phyloP scores from a whole-genome alignment of 2,888 invertebrate genomes.

The Gortyna flavago region DNA sequence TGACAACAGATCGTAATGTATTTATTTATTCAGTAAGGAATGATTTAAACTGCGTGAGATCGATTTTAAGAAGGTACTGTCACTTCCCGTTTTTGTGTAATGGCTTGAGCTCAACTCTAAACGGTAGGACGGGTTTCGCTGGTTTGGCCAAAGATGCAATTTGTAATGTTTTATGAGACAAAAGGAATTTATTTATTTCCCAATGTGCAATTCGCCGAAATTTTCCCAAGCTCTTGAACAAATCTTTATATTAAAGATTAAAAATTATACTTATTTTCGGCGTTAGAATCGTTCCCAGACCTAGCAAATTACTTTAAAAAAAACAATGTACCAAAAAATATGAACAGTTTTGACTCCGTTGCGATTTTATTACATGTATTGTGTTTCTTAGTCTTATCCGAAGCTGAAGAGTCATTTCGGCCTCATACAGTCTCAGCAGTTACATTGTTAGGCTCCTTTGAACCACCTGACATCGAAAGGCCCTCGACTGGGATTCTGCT shows the following conservation, averaged over 20 bases:
- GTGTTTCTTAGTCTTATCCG: neutral
- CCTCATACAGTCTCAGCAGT: neutral
- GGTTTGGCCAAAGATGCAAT: conserved; percentile 23
- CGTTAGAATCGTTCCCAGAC: neutral
- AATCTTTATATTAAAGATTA: neutral
- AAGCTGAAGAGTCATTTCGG: neutral
- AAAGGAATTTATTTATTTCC: conserved; percentile 26
- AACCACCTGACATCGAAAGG: neutral
- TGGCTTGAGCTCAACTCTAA: conserved; percentile 41
- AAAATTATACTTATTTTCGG: neutral
- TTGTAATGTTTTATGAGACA: conserved; percentile 33
- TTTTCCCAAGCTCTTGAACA: conserved; percentile 7
- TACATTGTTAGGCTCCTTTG: neutral
- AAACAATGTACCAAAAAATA: neutral
- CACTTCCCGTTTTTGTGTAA: conserved; percentile 29
- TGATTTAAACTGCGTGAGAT: conserved; percentile 42
- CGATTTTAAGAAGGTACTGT: conserved; percentile 36
- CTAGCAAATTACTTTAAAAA: neutral
- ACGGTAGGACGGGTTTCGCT: conserved; percentile 34
- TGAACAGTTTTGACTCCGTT: neutral
- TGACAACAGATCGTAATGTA: conserved; percentile 23
- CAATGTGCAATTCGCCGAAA: conserved; percentile 28
- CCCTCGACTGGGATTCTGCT: neutral
- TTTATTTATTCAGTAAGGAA: conserved; percentile 31
- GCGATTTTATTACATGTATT: neutral